Evolutionary conservation across 37 sponge, comb jelly and placozoan species (phyloP), one percentile per base, ranked within the genome.

Genomic region (Corticium candelabrum): DNA sequence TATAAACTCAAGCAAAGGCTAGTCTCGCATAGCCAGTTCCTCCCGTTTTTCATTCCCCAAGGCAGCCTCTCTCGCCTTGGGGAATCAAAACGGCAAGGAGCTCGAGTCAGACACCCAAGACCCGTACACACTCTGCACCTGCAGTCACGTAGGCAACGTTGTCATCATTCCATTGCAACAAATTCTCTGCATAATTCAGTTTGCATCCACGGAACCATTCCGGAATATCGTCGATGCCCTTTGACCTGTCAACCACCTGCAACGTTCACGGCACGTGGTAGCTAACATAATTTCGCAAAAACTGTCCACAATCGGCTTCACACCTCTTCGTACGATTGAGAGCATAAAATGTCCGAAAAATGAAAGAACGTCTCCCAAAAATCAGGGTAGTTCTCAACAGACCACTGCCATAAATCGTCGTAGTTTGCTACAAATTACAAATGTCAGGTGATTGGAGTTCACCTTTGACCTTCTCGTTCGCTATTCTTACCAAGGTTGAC

Each of bases 131-230:
- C n/a, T 37, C 31, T 34, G 62, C 32, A 91, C 96, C 96, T 69
- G 80, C 83, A 21, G 85, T 79, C 43, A 90, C 80, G 5, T 93
- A 21, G 11, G 99, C 99, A 30, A 82, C 78, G 41, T 88, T 91
- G 80, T 87, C 84, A 0, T 74, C 84, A 3, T 38, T 78, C 81
- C 1, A 40, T 41, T 79, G 74, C 29, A 99, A 84, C 38, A 99
- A 77, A 81, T 99, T 99, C 82, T 99, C 99, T 11, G 99, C 95
- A 81, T 83, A 99, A 78, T 99, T 99, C 39, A 99, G 81, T 21
- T 78, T 80, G 74, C 91, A 86, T 2, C 99, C 99, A 56, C 37
- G 41, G 85, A 99, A 99, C 99, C 99, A 99, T 62, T 99, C 93
- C 0, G 99, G 99, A 39, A 94, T 76, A 11, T 89, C 85, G 2